Conservation (phyloP, 2,797 vertebrate species). For the Momotus momota region DNA sequence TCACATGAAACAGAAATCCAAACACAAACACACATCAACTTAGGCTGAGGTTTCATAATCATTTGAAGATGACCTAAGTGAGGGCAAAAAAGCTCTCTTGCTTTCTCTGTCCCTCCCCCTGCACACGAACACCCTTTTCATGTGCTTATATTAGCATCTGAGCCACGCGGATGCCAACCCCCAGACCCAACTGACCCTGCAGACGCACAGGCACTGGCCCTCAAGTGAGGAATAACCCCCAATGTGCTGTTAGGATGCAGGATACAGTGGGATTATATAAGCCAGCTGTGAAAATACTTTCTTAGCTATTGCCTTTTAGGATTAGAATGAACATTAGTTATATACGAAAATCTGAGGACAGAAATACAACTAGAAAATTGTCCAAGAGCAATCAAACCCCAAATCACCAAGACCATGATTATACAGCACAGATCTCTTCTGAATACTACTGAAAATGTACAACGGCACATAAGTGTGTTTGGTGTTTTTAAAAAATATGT, state of each 20-base stretch:
- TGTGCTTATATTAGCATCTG: fast-evolving
- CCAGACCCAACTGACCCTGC: background rate
- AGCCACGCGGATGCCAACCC: fast-evolving
- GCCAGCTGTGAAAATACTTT: background rate
- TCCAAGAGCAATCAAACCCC: background rate
- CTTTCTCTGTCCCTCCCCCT: background rate
- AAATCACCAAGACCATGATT: background rate
- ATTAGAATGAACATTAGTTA: background rate
- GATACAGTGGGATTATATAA: background rate
- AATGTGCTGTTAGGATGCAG: fast-evolving
- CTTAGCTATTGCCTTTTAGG: background rate
- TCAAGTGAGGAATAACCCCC: background rate
- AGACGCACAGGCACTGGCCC: background rate
- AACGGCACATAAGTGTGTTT: background rate
- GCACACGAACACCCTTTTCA: background rate
- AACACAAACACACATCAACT: background rate
- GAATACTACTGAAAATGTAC: background rate
- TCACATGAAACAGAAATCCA: constrained; percentile 35
- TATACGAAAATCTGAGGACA: background rate
- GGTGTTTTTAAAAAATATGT: background rate
- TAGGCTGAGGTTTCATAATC: background rate
- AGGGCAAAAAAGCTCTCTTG: background rate
- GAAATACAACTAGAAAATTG: background rate
- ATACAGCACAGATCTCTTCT: background rate
- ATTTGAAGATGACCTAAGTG: background rate